Evolutionary conservation across 1,140 invertebrate species (phyloP).

Genomic region (Nasonia giraulti): DNA sequence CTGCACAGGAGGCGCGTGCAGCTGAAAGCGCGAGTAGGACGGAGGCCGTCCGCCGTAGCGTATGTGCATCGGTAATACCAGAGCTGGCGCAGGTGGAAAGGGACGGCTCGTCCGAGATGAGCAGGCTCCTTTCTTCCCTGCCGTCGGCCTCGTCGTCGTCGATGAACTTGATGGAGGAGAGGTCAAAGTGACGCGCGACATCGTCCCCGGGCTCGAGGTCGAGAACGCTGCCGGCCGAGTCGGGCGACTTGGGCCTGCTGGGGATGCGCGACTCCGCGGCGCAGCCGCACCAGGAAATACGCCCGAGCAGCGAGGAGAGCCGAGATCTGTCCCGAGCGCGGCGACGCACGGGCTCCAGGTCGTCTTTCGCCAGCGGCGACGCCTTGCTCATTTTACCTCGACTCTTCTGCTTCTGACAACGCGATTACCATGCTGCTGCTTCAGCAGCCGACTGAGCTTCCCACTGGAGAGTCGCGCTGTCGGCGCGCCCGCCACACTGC

Average conservation of each 20-base stretch:
- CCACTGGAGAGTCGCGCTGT: background rate
- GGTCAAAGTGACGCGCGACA: conserved; percentile 65
- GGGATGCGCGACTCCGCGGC: conserved; percentile 14
- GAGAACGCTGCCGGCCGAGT: background rate
- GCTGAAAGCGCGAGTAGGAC: no score
- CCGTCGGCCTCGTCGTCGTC: conserved; percentile 63
- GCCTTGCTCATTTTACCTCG: conserved; percentile 3
- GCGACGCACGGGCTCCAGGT: background rate
- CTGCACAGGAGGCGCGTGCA: no score
- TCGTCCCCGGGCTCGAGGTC: conserved; percentile 47
- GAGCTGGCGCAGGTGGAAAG: no score
- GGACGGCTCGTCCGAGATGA: no score
- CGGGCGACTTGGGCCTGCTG: conserved; percentile 36
- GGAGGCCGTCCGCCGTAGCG: no score
- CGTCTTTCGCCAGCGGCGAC: conserved; percentile 9
- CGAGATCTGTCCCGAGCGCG: conserved; percentile 23
- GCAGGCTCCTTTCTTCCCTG: conserved; percentile 39
- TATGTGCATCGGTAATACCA: background rate
- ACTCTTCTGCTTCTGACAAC: background rate
- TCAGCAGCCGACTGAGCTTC: background rate
- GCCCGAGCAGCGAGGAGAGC: conserved; percentile 24
- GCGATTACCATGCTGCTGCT: background rate
- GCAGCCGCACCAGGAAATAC: conserved; percentile 50
- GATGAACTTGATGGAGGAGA: conserved; percentile 69
- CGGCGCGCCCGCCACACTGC: background rate